phyloP scores from a whole-genome alignment of 2,888 invertebrate genomes.

The Seira musarum region DNA sequence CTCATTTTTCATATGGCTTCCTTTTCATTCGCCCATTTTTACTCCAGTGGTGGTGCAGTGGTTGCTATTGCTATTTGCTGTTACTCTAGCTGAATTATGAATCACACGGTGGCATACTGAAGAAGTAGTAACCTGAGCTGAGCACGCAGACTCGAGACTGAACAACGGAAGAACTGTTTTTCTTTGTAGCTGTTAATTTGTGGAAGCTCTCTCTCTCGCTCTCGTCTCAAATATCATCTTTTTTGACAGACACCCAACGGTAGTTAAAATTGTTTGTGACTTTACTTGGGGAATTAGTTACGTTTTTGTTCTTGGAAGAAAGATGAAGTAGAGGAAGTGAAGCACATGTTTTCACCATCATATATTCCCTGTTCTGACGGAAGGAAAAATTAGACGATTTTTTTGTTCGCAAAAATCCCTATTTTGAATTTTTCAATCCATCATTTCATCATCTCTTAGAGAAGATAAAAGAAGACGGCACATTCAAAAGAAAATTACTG shows the following conservation, averaged over 20 bases:
- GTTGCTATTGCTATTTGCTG: too few relatives aligned
- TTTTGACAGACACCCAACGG: background rate
- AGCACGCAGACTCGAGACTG: too few relatives aligned
- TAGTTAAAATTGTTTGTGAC: background rate
- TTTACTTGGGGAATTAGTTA: background rate
- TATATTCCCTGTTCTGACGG: background rate
- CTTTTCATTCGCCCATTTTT: constrained; percentile 18
- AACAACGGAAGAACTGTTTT: background rate
- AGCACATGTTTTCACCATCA: background rate
- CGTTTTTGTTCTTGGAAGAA: background rate
- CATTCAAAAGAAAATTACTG: constrained; percentile 14
- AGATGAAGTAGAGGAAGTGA: background rate
- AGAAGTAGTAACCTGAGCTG: background rate
- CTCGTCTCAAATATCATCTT: constrained; percentile 6
- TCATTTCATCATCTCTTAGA: background rate
- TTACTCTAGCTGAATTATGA: background rate
- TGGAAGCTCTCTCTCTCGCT: background rate
- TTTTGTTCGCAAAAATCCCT: background rate
- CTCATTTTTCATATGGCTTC: constrained; percentile 10
- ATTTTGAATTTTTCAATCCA: constrained; percentile 10
- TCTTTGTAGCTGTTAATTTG: background rate
- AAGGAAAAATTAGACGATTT: constrained; percentile 1
- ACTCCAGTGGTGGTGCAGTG: constrained; percentile 37
- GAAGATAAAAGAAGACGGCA: background rate
- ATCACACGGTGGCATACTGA: constrained; percentile 6